Evolutionary conservation across 2,888 invertebrate species (phyloP).

Genomic region (Gnatocerus cornutus): DNA sequence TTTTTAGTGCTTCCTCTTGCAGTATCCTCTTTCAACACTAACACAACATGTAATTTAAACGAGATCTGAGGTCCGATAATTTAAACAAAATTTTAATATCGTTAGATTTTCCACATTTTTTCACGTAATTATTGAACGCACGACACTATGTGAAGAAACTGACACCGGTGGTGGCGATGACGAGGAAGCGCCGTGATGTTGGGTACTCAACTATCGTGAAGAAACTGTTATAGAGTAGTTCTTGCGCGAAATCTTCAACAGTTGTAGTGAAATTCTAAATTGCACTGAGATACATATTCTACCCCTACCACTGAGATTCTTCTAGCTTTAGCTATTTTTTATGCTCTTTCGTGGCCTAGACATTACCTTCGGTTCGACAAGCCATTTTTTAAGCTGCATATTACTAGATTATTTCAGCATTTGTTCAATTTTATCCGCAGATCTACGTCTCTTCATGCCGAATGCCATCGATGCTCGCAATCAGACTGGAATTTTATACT

Average conservation of each 20-base stretch:
- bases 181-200: constrained; percentile 27
- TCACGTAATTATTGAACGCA: constrained; percentile 21
- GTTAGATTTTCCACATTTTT: constrained; percentile 41
- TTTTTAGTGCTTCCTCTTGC: constrained; percentile 56
- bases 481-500: constrained; percentile 9
- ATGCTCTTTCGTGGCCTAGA: constrained; percentile 40
- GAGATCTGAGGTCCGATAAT: constrained; percentile 30
- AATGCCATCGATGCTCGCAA: constrained; percentile 11
- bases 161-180: constrained; percentile 35
- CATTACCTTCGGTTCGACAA: constrained; percentile 44
- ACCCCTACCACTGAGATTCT: constrained; percentile 56
- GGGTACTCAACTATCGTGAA: constrained; percentile 41
- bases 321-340: constrained; percentile 45
- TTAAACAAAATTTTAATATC: constrained; percentile 17
- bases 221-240: constrained; percentile 48
- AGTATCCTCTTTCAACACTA: constrained; percentile 57
- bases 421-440: constrained; percentile 32
- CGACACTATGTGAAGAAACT: constrained; percentile 30
- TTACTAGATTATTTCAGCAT: constrained; percentile 33
- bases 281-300: constrained; percentile 61
- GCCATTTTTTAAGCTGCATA: constrained; percentile 26
- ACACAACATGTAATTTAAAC: constrained; percentile 50
- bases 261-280: constrained; percentile 58
- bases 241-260: constrained; percentile 52
- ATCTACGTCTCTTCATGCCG: constrained; percentile 17